Percentiles rank a stretch among this genome's conserved stretches.
Conservation (phyloP, 1,140 invertebrate species). For the Temnothorax longispinosus region DNA sequence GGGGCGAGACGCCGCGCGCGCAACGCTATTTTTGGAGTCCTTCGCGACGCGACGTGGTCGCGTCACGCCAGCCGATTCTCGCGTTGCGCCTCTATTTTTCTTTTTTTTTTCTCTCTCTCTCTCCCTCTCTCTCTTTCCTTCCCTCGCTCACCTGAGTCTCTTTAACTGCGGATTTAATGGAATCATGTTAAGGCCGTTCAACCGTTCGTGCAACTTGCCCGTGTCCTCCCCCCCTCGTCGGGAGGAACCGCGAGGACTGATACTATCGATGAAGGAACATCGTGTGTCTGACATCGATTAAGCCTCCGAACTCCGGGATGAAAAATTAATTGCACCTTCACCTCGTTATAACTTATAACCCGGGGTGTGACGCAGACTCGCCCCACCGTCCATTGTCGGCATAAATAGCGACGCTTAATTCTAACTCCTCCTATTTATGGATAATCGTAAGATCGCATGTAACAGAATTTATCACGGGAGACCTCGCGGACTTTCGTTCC, state of each 20-base stretch:
- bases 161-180: background rate
- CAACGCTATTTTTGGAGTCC: conserved; percentile 63
- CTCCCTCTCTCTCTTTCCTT: background rate
- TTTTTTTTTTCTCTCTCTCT: background rate
- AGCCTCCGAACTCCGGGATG: conserved; percentile 8
- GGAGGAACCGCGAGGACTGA: background rate
- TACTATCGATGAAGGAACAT: background rate
- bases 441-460: background rate
- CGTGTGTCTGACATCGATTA: conserved; percentile 40
- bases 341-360: conserved; percentile 16
- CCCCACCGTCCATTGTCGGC: background rate
- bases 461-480: background rate
- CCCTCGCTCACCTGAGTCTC: background rate
- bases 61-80: conserved; percentile 8
- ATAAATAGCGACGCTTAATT: conserved; percentile 12
- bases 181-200: conserved; percentile 42
- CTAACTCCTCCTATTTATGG: background rate
- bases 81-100: background rate
- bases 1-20: background rate
- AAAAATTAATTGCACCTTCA: conserved; percentile 48
- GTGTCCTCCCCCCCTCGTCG: background rate
- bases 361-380: conserved; percentile 13
- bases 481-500: background rate
- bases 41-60: background rate
- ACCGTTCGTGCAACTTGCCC: background rate